Base-by-base conservation (phyloP, 2,888 invertebrate genomes). In the Pheosia gnoma region DNA sequence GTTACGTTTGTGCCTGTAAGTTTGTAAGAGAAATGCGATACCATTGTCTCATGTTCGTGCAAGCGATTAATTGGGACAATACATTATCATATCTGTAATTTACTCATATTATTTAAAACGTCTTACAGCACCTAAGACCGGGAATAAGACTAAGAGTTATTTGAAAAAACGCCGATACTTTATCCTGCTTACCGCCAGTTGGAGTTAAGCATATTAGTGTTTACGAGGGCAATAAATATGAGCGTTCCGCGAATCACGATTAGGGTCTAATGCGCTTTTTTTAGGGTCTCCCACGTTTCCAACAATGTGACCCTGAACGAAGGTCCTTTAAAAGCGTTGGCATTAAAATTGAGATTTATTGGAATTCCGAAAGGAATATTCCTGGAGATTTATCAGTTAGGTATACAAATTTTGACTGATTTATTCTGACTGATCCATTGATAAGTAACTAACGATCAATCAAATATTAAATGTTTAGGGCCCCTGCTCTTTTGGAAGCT, bases 191-290 rank as follows among this genome's bases (percentile, higher is more conserved):
- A 7, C 37, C 60, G 57, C 43, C 66, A 54, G 59, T 54, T 53
- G 36, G 60, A 25, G 41, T 59, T 51, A 59, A 66, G 75, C 65
- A 78, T 78, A 68, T 75, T 70, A 77, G 78, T 74, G 61, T 74
- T 79, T 79, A 78, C 68, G 74, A 68, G 47, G 63, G 68, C 62
- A 71, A 84, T 83, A 84, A 83, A 84, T 81, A 77, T 77, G 66
- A 67, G 67, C 71, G 71, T 82, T 82, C 83, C 59, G 65, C 76
- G 82, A 84, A 82, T 71, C 72, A 49, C 72, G 81, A 81, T 82
- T 77, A 79, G 77, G 80, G 77, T 77, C 77, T 80, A 79, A 82
- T 74, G 70, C 62, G 71, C 62, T 71, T 57, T 59, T 75, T 62
- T 65, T 56, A 64, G 66, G 37, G 8, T 9, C 39, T 0, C 11